These are phyloP conservation scores for Emydocephalus ijimae DNA, from an alignment of 2,113 vertebrate genomes.

Conservation along the genomic window DNA sequence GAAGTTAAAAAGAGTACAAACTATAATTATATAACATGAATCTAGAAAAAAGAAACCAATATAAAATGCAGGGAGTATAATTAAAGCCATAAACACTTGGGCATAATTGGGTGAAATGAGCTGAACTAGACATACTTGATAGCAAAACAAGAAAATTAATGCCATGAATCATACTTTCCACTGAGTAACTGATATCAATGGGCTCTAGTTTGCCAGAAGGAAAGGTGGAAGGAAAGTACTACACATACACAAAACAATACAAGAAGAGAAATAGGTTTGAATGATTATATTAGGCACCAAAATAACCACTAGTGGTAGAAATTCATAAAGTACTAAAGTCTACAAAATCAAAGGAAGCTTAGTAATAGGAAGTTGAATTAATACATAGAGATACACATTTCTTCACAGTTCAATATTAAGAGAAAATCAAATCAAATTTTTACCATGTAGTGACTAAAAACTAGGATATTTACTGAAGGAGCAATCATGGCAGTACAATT, in stretches of 20 bases:
- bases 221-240: background rate
- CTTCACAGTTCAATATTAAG: background rate
- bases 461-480: background rate
- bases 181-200: background rate
- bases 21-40: background rate
- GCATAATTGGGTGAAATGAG: background rate
- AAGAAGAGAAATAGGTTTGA: background rate
- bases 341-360: background rate
- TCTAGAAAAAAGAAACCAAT: background rate
- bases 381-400: background rate
- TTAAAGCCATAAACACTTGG: background rate
- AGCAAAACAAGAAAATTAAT: background rate
- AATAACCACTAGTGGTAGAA: background rate
- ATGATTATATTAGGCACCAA: background rate
- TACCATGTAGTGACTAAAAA: background rate
- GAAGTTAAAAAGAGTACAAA: background rate
- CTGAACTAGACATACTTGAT: background rate
- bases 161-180: background rate
- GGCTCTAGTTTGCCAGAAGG: background rate
- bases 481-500: background rate
- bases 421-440: background rate
- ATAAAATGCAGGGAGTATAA: background rate
- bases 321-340: background rate
- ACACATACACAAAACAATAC: background rate
- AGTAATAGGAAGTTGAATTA: background rate